Conservation (phyloP, 1,140 invertebrate species). For the Megalonaias nervosa region DNA sequence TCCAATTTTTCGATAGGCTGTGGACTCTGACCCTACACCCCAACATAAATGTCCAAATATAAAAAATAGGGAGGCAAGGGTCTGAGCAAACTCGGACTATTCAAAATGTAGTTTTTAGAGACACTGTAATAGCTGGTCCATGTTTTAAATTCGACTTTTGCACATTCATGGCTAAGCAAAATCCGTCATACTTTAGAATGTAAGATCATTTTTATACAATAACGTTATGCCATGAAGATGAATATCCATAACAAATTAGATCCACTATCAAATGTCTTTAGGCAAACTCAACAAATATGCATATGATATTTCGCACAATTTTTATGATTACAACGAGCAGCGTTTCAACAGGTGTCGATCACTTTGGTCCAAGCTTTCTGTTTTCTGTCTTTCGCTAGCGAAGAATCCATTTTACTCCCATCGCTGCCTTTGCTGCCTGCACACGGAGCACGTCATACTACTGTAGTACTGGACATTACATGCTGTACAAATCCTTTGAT, state of each 20-base stretch:
- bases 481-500: constrained; percentile 46
- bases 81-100: too few relatives aligned
- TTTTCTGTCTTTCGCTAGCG: constrained; percentile 39
- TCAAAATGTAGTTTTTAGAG: too few relatives aligned
- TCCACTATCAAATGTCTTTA: constrained; percentile 28
- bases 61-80: too few relatives aligned
- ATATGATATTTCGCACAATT: constrained; percentile 40
- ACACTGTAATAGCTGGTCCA: too few relatives aligned
- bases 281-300: constrained; percentile 59
- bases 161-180: background rate
- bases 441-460: constrained; percentile 56
- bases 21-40: too few relatives aligned
- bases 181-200: background rate
- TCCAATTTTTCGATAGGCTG: too few relatives aligned
- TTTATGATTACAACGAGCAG: constrained; percentile 54
- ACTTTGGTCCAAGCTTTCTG: constrained; percentile 53
- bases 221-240: constrained; percentile 37
- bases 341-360: constrained; percentile 50
- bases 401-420: constrained; percentile 26
- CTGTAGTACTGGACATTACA: constrained; percentile 53
- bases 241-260: constrained; percentile 48
- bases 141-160: too few relatives aligned
- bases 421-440: constrained; percentile 25
- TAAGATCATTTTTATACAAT: constrained; percentile 25
- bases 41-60: too few relatives aligned